Base-by-base conservation (phyloP, 2,797 vertebrate species). In the Gymnothorax reevesii region DNA sequence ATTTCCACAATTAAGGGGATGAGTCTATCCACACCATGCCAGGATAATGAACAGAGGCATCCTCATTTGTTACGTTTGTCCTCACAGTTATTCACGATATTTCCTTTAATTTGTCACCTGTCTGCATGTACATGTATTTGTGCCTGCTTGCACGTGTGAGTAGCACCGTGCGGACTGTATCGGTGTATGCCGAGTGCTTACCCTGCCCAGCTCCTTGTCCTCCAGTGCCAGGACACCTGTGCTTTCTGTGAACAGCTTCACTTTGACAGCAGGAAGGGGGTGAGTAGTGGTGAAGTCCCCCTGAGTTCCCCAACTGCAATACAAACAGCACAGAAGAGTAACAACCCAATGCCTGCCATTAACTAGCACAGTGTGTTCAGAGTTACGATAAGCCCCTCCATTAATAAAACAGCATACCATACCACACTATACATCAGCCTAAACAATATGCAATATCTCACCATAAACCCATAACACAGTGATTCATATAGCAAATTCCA, bases 191-290 rank as follows among this genome's bases (percentile, higher is more conserved):
- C 62, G 57, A 17, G 64, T 73, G 95, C 96, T 42, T 94, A 99
- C 98, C 96, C 98, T 94, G 87, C 98, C 98, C 1, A 99, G 96
- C 92, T 99, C 98, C 92, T 99, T 99, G 92, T 99, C 98, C 90
- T 99, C 98, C 92, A 99, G 94, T 57, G 98, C 98, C 94, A 99
- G 89, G 79, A 99, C 98, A 0, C 98, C 98, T 0, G 98, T 99
- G 93, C 98, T 99, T 91, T 99, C 98, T 0, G 98, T 99, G 91
- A 99, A 99, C 85, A 99, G 96, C 94, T 99, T 99, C 92, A 99
- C 98, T 93, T 99, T 99, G 89, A 99, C 98, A 7, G 97, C 98
- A 27, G 98, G 98, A 83, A 99, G 95, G 0, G 98, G 98, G 0
- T 99, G 98, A 7, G 98, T 99, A 12, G 98, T 99, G 0, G 96